A percentile compares a stretch with the other conserved stretches of the same genome.
Conservation (phyloP, 2,113 vertebrate genomes). For the Dasyornis broadbenti region DNA sequence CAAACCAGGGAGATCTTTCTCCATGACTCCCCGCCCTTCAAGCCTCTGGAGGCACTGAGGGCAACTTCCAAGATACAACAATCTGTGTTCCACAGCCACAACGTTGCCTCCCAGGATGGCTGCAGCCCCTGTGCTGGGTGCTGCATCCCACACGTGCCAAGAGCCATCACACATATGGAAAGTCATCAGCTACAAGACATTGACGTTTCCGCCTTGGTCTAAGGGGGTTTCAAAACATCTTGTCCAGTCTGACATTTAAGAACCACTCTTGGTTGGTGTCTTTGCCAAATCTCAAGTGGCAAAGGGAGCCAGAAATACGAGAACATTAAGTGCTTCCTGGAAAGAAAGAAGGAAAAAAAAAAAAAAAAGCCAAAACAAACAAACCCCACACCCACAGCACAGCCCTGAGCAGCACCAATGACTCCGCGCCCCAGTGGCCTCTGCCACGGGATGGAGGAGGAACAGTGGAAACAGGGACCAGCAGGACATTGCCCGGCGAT, state of each 20-base stretch:
- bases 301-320: conserved; percentile 16
- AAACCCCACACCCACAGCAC: neutral
- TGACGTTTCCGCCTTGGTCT: neutral
- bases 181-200: neutral
- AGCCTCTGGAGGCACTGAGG: neutral
- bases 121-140: accelerated
- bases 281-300: conserved; percentile 28
- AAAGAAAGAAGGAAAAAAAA: neutral
- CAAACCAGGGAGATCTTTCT: neutral
- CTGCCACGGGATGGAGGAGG: neutral
- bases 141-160: neutral
- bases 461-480: neutral
- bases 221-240: neutral
- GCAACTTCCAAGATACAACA: neutral
- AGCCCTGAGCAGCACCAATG: neutral
- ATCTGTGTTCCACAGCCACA: neutral
- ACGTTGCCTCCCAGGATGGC: accelerated
- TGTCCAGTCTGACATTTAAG: neutral
- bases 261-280: neutral
- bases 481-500: neutral
- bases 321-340: conserved; percentile 21
- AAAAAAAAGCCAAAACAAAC: conserved; percentile 5
- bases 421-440: accelerated
- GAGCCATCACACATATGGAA: neutral
- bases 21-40: neutral